These are phyloP conservation scores for Formica exsecta DNA, from an alignment of 1,140 invertebrate species.

Conservation along the genomic window DNA sequence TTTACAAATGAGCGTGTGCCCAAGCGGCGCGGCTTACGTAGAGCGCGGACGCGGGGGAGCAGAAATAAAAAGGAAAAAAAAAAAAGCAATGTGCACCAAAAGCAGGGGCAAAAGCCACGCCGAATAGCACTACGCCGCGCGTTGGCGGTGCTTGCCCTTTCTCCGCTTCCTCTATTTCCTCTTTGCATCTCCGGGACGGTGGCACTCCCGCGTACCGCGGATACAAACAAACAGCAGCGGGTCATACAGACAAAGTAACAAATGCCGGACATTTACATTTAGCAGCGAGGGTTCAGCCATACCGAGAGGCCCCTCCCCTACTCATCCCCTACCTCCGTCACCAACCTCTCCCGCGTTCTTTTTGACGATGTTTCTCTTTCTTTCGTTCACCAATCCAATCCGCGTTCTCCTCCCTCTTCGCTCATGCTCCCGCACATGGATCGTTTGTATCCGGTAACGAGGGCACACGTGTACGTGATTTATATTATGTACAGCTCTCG, in stretches of 20 bases:
- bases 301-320: constrained; percentile 34
- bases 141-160: constrained; percentile 60
- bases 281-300: constrained; percentile 76
- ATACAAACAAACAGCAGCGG: constrained; percentile 83
- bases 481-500: constrained; percentile 69
- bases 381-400: constrained; percentile 13
- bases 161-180: constrained; percentile 62
- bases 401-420: not conserved
- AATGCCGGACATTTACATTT: constrained; percentile 86
- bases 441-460: constrained; percentile 67
- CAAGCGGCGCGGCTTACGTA: constrained; percentile 70
- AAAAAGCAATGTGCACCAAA: constrained; percentile 75
- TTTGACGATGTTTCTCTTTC: constrained; percentile 48
- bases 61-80: constrained; percentile 76
- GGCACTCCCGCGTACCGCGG: constrained; percentile 70
- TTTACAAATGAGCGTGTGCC: constrained; percentile 85
- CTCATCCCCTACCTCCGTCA: not conserved
- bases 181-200: constrained; percentile 31
- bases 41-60: constrained; percentile 40
- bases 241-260: constrained; percentile 84
- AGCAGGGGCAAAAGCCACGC: constrained; percentile 65
- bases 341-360: constrained; percentile 40
- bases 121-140: constrained; percentile 54
- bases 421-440: constrained; percentile 23
- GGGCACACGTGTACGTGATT: constrained; percentile 66